A percentile compares a stretch with the other conserved stretches of the same genome.
Conservation (phyloP, 1,140 invertebrate genomes). For the Linepithema humile region DNA sequence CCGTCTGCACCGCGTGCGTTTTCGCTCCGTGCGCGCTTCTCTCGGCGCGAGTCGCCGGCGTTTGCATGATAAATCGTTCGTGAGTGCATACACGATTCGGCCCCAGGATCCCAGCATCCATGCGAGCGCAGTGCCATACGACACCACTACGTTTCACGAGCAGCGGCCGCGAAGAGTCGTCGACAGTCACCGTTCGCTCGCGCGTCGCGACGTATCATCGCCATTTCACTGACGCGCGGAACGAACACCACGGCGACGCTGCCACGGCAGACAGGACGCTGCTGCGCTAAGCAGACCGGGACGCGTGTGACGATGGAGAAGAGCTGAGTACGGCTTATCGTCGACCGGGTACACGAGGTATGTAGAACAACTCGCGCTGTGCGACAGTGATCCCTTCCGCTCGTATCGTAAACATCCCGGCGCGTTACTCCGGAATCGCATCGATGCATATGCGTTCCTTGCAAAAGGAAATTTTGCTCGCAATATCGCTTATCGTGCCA, state of each 20-base stretch:
- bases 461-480: no score
- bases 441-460: not conserved
- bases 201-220: conserved; percentile 7
- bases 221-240: not conserved
- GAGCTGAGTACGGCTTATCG: conserved; percentile 69
- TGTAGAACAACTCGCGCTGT: not conserved
- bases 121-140: not conserved
- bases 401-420: not conserved
- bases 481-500: no score
- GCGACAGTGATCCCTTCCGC: no score
- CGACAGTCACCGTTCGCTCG: conserved; percentile 19
- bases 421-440: not conserved
- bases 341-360: conserved; percentile 63
- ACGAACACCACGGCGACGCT: not conserved
- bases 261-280: not conserved
- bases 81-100: no score
- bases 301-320: conserved; percentile 63
- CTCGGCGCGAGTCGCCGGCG: not conserved
- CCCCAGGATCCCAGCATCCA: no score
- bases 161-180: not conserved
- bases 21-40: not conserved
- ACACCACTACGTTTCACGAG: not conserved
- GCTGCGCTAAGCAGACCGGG: not conserved
- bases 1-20: not conserved
- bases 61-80: not conserved